Evolutionary conservation across 2,113 vertebrate species (phyloP).

Genomic region (Upupa epops): DNA sequence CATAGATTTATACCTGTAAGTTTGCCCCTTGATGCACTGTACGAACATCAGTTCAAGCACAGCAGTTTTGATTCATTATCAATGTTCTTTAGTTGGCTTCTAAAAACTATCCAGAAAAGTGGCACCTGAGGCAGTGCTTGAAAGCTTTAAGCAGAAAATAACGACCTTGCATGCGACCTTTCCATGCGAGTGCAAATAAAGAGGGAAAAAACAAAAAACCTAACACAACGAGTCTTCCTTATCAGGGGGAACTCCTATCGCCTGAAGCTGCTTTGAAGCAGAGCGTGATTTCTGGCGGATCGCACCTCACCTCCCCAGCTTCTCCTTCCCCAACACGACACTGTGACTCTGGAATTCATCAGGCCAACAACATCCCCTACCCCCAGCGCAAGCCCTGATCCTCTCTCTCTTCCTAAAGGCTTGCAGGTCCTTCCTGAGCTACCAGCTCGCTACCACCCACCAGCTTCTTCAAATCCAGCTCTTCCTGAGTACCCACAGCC

Average conservation of each 20-base stretch:
- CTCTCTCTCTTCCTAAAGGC: not conserved
- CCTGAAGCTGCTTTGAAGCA: not conserved
- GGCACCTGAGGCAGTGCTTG: not conserved
- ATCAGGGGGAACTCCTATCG: not conserved
- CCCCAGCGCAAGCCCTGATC: accelerated
- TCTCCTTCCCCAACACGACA: not conserved
- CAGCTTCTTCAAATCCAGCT: accelerated
- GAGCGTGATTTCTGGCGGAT: not conserved
- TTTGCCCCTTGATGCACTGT: not conserved
- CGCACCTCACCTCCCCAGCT: not conserved
- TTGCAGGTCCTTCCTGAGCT: accelerated
- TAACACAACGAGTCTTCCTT: not conserved
- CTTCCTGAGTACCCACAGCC: not conserved
- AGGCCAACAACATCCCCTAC: accelerated
- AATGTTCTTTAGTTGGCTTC: not conserved
- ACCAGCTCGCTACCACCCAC: accelerated
- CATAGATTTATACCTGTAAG: not conserved
- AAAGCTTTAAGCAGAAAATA: not conserved
- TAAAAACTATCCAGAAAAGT: not conserved
- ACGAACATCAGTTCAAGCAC: not conserved
- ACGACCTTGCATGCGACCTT: not conserved
- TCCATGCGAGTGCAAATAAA: not conserved
- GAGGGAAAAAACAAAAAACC: no score
- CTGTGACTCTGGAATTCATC: not conserved
- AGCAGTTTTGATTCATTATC: not conserved